Base-by-base conservation (phyloP, 2,113 vertebrate species). In the Columbina picui region DNA sequence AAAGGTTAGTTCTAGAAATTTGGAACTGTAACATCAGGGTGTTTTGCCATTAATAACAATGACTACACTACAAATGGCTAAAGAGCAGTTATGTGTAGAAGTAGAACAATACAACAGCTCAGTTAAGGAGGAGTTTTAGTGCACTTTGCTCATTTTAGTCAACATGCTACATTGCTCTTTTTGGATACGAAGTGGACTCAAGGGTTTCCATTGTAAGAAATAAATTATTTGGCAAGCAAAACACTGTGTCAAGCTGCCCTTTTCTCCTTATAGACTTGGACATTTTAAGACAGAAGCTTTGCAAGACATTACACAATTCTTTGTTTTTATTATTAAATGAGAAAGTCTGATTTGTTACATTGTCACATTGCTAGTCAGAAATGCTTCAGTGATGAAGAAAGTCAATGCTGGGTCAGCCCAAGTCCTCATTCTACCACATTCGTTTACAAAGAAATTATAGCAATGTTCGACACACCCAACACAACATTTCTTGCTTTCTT, bases 331-430 rank as follows among this genome's bases (percentile, higher is more conserved):
- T 98, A 97, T 97, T 97, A 97, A 98, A 94, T 94, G 95, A 96
- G 91, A 97, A 98, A 97, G 65, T 97, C 92, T 98, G 97, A 97
- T 97, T 96, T 97, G 92, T 97, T 98, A 98, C 96, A 98, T 84
- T 96, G 93, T 97, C 98, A 98, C 97, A 97, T 49, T 98, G 98
- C 97, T 97, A 96, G 95, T 97, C 96, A 98, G 95, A 98, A 98
- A 97, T 81, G 94, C 92, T 97, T 96, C 97, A 96, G 93, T 93
- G 97, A 97, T 93, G 95, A 96, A 97, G 96, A 96, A 95, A 97
- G 95, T 96, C 93, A 95, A 94, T 75, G 92, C 61, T 94, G 95
- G 94, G 86, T 96, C 92, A 97, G 96, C 76, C 87, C 91, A 98
- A 98, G 96, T 96, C 96, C 94, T 97, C 97, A 75, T 96, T 97